Evolutionary conservation across 2,113 vertebrate genomes (phyloP), one percentile per base, ranked within the genome.

Genomic region (Myotis brandtii): DNA sequence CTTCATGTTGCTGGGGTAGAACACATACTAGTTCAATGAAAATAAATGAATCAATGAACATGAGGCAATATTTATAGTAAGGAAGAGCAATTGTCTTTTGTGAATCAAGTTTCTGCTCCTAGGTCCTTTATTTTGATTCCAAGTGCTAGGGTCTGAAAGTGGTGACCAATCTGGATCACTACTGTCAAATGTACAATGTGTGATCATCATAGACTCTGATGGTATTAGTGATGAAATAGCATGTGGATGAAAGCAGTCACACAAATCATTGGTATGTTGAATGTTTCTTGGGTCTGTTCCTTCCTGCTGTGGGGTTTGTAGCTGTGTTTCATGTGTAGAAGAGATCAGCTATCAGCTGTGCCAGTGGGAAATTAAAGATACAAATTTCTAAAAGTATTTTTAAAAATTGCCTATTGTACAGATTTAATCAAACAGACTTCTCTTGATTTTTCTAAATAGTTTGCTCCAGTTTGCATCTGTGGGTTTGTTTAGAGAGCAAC

Each of bases 361-460:
- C n/a, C 7, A 27, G 18, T 59, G 46, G 48, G 6, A 87, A 92
- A 87, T 73, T 48, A 9, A 92, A 86, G 16, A 37, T 86, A 21
- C 13, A 84, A 52, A 70, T 72, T 85, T 64, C 30, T 91, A 48
- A 34, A 50, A 91, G 30, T 46, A 56, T 54, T 67, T 73, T 84
- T n/a, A 5, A 4, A 7, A 86, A 32, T 66, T 93, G 43, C 9
- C 48, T 81, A 8, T 64, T 84, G 23, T 46, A 84, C 46, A 62
- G 89, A 79, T 37, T 79, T 85, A 80, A 25, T 34, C 40, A 48
- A 50, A 73, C 2, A 56, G 40, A 37, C 25, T 50, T 91, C 73
- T 75, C 46, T 67, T 84, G 54, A n/a, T 54, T 85, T 96, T 72
- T 56, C 73, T 93, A 52, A 91, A 46, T 54, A 67, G 30, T 70